These are phyloP conservation scores for Cataglyphis rosenhaueri DNA, from an alignment of 2,888 invertebrate genomes.

Conservation along the genomic window DNA sequence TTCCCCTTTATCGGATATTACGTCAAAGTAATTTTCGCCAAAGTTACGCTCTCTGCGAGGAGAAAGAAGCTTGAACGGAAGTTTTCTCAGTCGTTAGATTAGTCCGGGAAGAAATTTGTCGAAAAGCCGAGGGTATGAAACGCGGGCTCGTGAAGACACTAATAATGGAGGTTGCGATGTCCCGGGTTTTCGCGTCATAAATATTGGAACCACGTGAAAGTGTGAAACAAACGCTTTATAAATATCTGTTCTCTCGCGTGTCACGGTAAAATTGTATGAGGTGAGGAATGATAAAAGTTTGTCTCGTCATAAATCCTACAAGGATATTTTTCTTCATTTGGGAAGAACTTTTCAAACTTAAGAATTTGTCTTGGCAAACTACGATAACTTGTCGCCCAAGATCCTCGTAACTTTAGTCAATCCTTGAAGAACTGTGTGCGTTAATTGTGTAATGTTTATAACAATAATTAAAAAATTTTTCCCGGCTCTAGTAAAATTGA, in stretches of 20 bases:
- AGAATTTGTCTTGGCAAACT: background rate
- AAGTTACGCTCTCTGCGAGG: conserved; percentile 9
- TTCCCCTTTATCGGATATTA: conserved; percentile 37
- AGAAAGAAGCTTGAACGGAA: background rate
- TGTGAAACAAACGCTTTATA: background rate
- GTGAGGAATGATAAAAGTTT: conserved; percentile 5
- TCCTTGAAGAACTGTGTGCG: background rate
- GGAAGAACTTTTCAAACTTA: background rate
- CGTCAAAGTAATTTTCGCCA: conserved; percentile 20
- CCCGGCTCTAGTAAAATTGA: background rate
- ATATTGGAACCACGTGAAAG: conserved; percentile 20
- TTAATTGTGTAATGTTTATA: background rate
- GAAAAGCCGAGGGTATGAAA: conserved; percentile 16
- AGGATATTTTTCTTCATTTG: background rate
- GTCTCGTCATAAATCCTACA: conserved; percentile 9
- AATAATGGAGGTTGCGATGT: background rate
- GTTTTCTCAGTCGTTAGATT: conserved; percentile 34
- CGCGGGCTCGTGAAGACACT: conserved; percentile 4
- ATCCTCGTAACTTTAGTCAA: background rate
- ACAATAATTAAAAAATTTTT: background rate
- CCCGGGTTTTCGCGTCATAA: background rate
- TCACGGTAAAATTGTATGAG: conserved; percentile 16
- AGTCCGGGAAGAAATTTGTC: conserved; percentile 14
- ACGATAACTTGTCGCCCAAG: background rate
- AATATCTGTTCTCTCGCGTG: conserved; percentile 19